Evolutionary conservation across 2,888 invertebrate species (phyloP).

Genomic region (Exephanes ischioxanthus): DNA sequence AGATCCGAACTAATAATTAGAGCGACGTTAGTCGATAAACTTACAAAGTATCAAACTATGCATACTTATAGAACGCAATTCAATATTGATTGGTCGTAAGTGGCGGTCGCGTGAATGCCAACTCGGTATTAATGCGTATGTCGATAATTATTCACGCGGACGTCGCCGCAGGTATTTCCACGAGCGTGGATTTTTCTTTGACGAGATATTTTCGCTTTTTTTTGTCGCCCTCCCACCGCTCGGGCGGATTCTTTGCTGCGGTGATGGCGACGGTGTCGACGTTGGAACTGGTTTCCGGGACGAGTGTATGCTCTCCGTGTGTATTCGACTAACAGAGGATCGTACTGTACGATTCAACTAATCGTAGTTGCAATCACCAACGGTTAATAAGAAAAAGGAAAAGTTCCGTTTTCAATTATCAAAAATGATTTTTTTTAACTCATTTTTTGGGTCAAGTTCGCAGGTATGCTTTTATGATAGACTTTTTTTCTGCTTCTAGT

Average conservation of each 20-base stretch:
- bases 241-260: neutral
- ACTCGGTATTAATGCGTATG: conserved; percentile 12
- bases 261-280: conserved; percentile 10
- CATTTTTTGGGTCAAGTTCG: neutral
- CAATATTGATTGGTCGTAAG: conserved; percentile 4
- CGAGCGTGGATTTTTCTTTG: neutral
- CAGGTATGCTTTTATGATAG: neutral
- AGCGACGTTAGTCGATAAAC: neutral
- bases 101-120: neutral
- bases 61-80: neutral
- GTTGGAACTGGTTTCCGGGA: conserved; percentile 29
- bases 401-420: neutral
- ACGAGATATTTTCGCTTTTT: conserved; percentile 26
- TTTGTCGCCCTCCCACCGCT: neutral
- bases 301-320: neutral
- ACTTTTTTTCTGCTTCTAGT: neutral
- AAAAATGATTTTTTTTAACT: neutral
- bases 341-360: neutral
- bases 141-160: conserved; percentile 1
- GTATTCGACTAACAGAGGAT: conserved; percentile 2
- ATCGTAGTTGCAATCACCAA: neutral
- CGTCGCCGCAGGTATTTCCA: neutral
- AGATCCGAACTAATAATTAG: neutral
- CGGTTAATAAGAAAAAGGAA: neutral
- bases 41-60: neutral